A percentile compares a stretch with the other conserved stretches of the same genome.
Evolutionary conservation across 2,113 vertebrate genomes (phyloP).

Genomic region (Neogale vison): DNA sequence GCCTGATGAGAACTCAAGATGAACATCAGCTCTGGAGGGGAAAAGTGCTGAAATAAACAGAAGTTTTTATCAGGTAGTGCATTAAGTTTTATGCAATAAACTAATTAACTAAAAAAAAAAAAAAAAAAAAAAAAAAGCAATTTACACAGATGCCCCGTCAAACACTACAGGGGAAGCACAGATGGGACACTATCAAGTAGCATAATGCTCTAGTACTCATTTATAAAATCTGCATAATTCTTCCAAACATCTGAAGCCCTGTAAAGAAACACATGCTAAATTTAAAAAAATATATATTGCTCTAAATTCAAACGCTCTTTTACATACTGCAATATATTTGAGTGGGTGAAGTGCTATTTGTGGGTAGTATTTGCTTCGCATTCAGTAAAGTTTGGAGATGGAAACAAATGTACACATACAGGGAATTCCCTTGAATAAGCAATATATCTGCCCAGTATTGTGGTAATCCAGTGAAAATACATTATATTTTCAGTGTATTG

Average conservation of each 20-base stretch:
- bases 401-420: slow-evolving; percentile 13
- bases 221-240: slow-evolving; percentile 74
- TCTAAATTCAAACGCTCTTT: slow-evolving; percentile 37
- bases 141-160: slow-evolving; percentile 49
- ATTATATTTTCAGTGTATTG: background rate
- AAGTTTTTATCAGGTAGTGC: slow-evolving; percentile 61
- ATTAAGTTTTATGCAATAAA: slow-evolving; percentile 43
- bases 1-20: background rate
- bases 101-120: slow-evolving; percentile 55
- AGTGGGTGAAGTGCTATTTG: slow-evolving; percentile 33
- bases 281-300: slow-evolving; percentile 44
- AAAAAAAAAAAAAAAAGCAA: slow-evolving; percentile 48
- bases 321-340: slow-evolving; percentile 40
- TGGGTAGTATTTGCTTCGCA: slow-evolving; percentile 39
- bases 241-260: slow-evolving; percentile 72
- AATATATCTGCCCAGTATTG: background rate
- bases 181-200: slow-evolving; percentile 69
- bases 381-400: background rate
- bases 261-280: slow-evolving; percentile 61
- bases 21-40: background rate
- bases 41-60: background rate
- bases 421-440: slow-evolving; percentile 3
- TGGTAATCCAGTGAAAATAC: too few relatives aligned
- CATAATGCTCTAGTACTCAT: slow-evolving; percentile 64
- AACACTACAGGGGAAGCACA: slow-evolving; percentile 67